Percentiles rank a stretch among this genome's conserved stretches.
phyloP scores from a whole-genome alignment of 1,140 invertebrate species.

The Grapholita molesta region DNA sequence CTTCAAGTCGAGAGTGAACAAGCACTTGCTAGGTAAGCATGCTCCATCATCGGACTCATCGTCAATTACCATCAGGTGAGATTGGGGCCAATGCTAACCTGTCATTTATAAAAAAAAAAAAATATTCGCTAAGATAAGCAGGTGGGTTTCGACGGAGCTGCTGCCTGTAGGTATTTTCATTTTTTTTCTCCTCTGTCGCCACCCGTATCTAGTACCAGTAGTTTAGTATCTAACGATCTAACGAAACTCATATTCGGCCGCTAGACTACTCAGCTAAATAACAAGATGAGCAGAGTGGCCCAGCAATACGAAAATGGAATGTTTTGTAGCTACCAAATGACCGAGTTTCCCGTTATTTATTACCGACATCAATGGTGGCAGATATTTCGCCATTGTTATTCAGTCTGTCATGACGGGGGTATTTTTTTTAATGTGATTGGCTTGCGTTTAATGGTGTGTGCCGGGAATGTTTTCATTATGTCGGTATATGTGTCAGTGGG shows the following conservation, averaged over 20 bases:
- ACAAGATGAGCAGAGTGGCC: conserved; percentile 1
- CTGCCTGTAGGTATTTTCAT: too few species aligned
- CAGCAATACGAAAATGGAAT: conserved; percentile 10
- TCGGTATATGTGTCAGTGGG: neutral
- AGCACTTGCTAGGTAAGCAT: too few species aligned
- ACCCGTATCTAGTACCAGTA: too few species aligned
- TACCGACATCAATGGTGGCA: conserved; percentile 6
- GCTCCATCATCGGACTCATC: too few species aligned
- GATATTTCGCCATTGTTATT: conserved; percentile 10
- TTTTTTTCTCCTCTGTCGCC: too few species aligned
- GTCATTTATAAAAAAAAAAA: too few species aligned
- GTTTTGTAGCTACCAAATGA: conserved; percentile 6
- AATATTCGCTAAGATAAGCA: too few species aligned
- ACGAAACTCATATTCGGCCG: neutral
- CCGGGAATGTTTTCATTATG: neutral
- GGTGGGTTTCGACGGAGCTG: too few species aligned
- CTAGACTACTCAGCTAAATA: neutral
- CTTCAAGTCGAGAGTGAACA: too few species aligned
- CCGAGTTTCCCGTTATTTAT: conserved; percentile 1
- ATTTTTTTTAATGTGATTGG: conserved; percentile 5
- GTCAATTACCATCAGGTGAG: too few species aligned
- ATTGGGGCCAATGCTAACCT: too few species aligned
- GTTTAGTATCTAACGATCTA: neutral
- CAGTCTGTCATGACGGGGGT: neutral
- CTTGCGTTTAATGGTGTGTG: neutral